These are phyloP conservation scores for Bovichtus variegatus DNA, from an alignment of 2,797 vertebrate genomes.

Conservation along the genomic window DNA sequence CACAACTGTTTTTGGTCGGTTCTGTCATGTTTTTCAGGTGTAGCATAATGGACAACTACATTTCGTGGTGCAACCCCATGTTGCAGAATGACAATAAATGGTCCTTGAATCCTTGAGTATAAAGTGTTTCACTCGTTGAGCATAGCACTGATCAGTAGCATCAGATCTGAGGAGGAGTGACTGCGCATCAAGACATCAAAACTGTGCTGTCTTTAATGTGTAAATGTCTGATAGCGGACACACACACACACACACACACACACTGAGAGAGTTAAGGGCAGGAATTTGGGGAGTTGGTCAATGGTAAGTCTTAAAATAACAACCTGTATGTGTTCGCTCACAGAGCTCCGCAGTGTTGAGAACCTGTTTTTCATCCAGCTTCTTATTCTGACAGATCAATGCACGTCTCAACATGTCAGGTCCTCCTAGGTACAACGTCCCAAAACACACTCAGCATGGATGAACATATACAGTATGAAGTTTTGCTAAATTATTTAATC, in stretches of 20 bases:
- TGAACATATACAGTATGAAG: background rate
- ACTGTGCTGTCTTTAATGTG: constrained; percentile 22
- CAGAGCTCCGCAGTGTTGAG: constrained; percentile 48
- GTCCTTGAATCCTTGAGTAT: too few relatives aligned
- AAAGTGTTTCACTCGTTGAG: background rate
- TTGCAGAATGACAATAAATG: too few relatives aligned
- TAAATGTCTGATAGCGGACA: constrained; percentile 21
- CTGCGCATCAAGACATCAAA: background rate
- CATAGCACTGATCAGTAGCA: background rate
- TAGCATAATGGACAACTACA: too few relatives aligned
- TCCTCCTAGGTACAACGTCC: constrained; percentile 32
- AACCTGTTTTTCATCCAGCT: constrained; percentile 70
- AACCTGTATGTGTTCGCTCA: constrained; percentile 66
- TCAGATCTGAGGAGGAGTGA: background rate
- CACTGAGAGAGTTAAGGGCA: constrained; percentile 38
- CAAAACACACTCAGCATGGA: background rate
- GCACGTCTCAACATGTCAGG: constrained; percentile 80
- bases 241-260: constrained; percentile 23
- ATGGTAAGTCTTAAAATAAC: constrained; percentile 80
- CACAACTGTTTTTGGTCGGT: too few relatives aligned
- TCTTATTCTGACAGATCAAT: constrained; percentile 53
- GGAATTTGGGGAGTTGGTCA: constrained; percentile 68
- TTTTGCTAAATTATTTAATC: background rate
- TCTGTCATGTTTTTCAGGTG: too few relatives aligned
- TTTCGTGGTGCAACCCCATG: too few relatives aligned